Conservation (phyloP, 2,888 invertebrate genomes). For the Eupithecia insigniata region DNA sequence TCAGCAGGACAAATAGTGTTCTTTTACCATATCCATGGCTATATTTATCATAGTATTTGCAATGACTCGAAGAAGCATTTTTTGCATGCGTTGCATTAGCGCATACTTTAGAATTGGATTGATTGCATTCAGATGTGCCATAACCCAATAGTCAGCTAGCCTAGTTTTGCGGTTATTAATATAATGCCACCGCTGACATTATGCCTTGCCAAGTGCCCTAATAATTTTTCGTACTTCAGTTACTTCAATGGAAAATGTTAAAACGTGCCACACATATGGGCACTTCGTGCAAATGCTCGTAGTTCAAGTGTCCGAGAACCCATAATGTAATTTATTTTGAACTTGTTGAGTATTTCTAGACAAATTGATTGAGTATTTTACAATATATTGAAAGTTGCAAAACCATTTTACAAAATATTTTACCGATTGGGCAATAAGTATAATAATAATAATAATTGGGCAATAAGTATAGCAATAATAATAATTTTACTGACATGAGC, state of each 20-base stretch:
- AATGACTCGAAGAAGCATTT: no score
- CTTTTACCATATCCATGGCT: no score
- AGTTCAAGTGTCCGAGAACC: background rate
- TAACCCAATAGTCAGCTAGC: background rate
- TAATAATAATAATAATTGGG: no score
- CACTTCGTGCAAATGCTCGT: background rate
- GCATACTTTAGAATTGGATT: background rate
- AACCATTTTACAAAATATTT: constrained; percentile 14
- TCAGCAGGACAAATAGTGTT: no score
- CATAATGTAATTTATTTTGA: background rate
- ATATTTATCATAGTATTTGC: background rate
- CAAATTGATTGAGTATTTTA: background rate
- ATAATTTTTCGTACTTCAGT: background rate
- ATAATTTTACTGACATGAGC: background rate
- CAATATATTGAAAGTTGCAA: background rate
- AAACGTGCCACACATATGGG: background rate
- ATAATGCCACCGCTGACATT: background rate
- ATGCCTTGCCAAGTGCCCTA: background rate
- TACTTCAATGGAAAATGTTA: background rate
- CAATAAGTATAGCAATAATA: no score
- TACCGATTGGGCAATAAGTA: background rate
- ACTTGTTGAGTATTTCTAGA: background rate
- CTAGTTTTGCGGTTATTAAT: background rate
- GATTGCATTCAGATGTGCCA: background rate
- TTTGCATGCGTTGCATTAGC: no score